Evolutionary conservation across 2,797 vertebrate genomes (phyloP).

Genomic region (Gobio occitaniae): DNA sequence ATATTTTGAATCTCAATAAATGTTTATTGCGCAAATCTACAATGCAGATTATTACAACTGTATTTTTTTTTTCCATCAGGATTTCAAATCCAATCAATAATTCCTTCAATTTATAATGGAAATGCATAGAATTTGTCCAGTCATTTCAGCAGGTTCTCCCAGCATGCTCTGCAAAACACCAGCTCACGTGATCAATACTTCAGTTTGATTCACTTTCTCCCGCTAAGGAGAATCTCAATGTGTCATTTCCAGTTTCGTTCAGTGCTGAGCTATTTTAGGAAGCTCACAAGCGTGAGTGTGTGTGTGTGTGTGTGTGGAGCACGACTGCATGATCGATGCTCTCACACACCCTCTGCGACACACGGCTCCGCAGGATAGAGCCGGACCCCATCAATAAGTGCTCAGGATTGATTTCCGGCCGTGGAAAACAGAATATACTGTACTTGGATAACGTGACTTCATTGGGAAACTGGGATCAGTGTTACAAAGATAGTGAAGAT

Average conservation of each 20-base stretch:
- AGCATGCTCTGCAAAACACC: neutral
- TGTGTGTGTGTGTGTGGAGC: slow-evolving; percentile 44
- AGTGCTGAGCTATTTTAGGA: slow-evolving; percentile 63
- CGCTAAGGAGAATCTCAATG: slow-evolving; percentile 18
- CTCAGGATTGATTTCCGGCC: slow-evolving; percentile 62
- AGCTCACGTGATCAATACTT: slow-evolving; percentile 23
- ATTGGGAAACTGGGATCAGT: neutral
- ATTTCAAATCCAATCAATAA: neutral
- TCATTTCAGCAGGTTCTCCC: neutral
- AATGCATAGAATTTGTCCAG: neutral
- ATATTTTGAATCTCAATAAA: neutral
- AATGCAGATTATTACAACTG: neutral
- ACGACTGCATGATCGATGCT: slow-evolving; percentile 68
- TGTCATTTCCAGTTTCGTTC: slow-evolving; percentile 50
- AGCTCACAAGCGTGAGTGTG: slow-evolving; percentile 30
- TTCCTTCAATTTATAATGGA: neutral
- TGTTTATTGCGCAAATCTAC: neutral
- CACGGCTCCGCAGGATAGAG: slow-evolving; percentile 61
- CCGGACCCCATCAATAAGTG: slow-evolving; percentile 65
- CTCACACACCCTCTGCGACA: slow-evolving; percentile 57
- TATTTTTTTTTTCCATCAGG: neutral
- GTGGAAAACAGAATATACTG: slow-evolving; percentile 56
- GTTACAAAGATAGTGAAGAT: slow-evolving; percentile 8
- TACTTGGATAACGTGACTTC: slow-evolving; percentile 24
- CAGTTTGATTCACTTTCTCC: slow-evolving; percentile 31